Evolutionary conservation across 2,888 invertebrate genomes (phyloP), one percentile per base, ranked within the genome.

Genomic region (Trissonchulus latispiculum): DNA sequence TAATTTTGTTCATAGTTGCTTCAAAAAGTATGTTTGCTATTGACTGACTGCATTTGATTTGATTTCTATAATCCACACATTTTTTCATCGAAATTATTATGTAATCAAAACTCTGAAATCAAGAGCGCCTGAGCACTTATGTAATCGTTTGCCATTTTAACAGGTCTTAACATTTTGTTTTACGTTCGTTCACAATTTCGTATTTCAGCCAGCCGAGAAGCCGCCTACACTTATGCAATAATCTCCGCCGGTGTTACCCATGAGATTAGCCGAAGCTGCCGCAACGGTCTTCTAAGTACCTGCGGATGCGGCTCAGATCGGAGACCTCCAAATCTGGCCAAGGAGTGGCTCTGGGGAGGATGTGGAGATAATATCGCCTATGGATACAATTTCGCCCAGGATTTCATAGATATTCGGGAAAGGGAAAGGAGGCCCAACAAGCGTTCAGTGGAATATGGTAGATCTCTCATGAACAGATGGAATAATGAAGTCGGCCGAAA

Each of bases 311-410:
- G 92, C 71, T 87, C 90, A 31, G 90, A 91, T 70, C 86, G 88
- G 1, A 86, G 95, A 68, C 95, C 95, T 2, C 88, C 89, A 78
- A 90, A 91, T 82, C 86, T 95, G 73, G 90, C 91, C 79, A 88
- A 89, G 73, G 94, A 95, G 81, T 97, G 95, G 95, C 90, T 93
- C 69, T 97, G 97, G 97, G 95, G 95, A 36, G 97, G 97, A 33
- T 97, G 95, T 81, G 96, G 95, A 0, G 96, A 97, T 84, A 94
- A 99, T 85, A 88, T 95, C 74, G 93, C 95, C 84, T 95, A 95
- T 84, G 93, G 93, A 75, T 94, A 94, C 87, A 91, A 91, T 91
- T 96, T 96, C 84, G 90, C 95, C 1, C 91, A 92, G 84, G 91
- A 91, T 78, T 97, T 97, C 84, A 91, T 96, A 75, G 96, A 99